Base-by-base conservation (phyloP, 2,797 vertebrate species). In the Chrysocyon brachyurus region DNA sequence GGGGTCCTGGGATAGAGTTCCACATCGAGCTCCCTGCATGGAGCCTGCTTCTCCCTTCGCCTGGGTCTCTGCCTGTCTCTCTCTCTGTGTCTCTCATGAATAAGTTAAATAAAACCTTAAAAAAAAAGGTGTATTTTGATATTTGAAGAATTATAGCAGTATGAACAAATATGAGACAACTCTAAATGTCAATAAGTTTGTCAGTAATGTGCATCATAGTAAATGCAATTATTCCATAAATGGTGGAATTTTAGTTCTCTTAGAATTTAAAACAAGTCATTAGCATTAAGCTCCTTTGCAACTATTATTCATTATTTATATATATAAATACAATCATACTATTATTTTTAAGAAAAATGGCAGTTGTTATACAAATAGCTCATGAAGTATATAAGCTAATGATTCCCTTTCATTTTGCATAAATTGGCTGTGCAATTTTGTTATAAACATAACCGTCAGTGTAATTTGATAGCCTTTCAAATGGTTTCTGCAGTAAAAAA, bases 401-500 rank as follows among this genome's bases (percentile, higher is more conserved):
- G 9, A 89, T 97, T 98, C 96, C 86, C 46, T 91, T 98, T 98
- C 46, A 72, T 98, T 98, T 87, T 91, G n/a, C 49, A 87, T 96
- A 98, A 97, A 97, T 90, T 40, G 75, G 52, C 88, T 73, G 16
- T 91, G 72, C 54, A 77, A 49, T 86, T 97, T 46, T 91, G 52
- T 49, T 46, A 91, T 46, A 97, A 98, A 96, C 79, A 73, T 78
- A 97, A 97, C 72, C 86, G 95, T 93, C 86, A 95, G 33, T 94
- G 78, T 59, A 88, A 68, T 94, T 93, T 92, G 91, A 95, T 97
- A 92, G 88, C 31, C 70, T 89, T 97, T 96, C 73, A 97, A 97
- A 97, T 93, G 56, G 83, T 97, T 95, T 97, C 75, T 97, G 90
- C 61, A 85, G 64, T 94, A 22, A 90, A 73, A 73, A 94, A 94